Conservation (phyloP, 1,140 invertebrate genomes). For the Trachymyrmex septentrionalis region DNA sequence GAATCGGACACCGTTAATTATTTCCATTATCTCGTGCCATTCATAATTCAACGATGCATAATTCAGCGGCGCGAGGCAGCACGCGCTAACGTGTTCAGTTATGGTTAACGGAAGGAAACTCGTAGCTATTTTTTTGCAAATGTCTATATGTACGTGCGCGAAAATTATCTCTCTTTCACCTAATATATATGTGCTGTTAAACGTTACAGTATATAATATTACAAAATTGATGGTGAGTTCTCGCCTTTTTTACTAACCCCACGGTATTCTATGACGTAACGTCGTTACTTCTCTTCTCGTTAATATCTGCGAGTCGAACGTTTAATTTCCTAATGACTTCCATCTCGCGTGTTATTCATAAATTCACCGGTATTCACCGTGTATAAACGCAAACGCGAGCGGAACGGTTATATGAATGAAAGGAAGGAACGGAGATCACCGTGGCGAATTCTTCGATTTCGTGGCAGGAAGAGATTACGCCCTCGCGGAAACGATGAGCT, state of each 20-base stretch:
- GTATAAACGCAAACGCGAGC: slow-evolving; percentile 10
- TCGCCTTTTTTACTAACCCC: not conserved
- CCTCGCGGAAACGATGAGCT: slow-evolving; percentile 74
- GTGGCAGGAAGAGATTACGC: slow-evolving; percentile 70
- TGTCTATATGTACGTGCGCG: not conserved
- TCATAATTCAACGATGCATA: slow-evolving; percentile 63
- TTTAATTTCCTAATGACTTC: slow-evolving; percentile 28
- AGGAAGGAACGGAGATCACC: slow-evolving; percentile 44
- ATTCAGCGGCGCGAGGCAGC: slow-evolving; percentile 50
- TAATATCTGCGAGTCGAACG: slow-evolving; percentile 14
- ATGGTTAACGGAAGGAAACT: slow-evolving; percentile 14
- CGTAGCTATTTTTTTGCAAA: not conserved
- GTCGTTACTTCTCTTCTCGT: not conserved
- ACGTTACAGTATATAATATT: not conserved
- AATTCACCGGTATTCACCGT: not conserved
- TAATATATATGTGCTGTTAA: not conserved
- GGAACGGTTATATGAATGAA: slow-evolving; percentile 16
- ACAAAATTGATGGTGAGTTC: not conserved
- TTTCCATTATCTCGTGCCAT: slow-evolving; percentile 62
- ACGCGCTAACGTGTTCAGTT: slow-evolving; percentile 24
- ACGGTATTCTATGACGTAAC: not conserved
- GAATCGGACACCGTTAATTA: slow-evolving; percentile 70
- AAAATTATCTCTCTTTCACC: not conserved
- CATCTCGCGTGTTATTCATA: slow-evolving; percentile 28
- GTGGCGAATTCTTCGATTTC: slow-evolving; percentile 74